A percentile compares a stretch with the other conserved stretches of the same genome.
These are phyloP conservation scores for Byasa hedistus DNA, from an alignment of 2,888 invertebrate genomes.

Conservation along the genomic window DNA sequence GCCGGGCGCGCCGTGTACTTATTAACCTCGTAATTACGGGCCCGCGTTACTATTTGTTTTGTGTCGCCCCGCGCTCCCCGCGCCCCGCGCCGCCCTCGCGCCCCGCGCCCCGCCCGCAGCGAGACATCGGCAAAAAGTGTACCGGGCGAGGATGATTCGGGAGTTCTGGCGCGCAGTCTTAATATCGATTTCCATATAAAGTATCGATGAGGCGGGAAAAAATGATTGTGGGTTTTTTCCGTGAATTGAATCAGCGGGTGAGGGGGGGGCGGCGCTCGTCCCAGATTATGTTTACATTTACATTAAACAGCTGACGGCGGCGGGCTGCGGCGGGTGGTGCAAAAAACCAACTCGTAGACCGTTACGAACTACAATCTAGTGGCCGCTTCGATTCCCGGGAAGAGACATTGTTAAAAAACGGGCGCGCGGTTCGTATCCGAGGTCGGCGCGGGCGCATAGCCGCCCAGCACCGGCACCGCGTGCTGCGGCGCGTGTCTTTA, in stretches of 20 bases:
- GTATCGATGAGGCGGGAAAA: slow-evolving; percentile 35
- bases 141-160: slow-evolving; percentile 69
- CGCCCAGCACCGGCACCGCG: slow-evolving; percentile 30
- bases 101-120: slow-evolving; percentile 24
- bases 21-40: slow-evolving; percentile 75
- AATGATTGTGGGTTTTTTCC: slow-evolving; percentile 36
- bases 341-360: slow-evolving; percentile 58
- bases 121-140: slow-evolving; percentile 60
- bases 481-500: too few relatives aligned
- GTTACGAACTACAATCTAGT: slow-evolving; percentile 75
- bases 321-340: slow-evolving; percentile 37
- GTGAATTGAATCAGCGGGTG: slow-evolving; percentile 22
- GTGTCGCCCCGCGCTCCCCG: slow-evolving; percentile 43
- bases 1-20: slow-evolving; percentile 69
- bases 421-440: slow-evolving; percentile 63
- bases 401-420: slow-evolving; percentile 58
- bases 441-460: slow-evolving; percentile 53
- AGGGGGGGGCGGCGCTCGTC: too few relatives aligned
- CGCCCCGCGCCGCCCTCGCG: not conserved
- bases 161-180: slow-evolving; percentile 54
- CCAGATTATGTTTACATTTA: slow-evolving; percentile 14
- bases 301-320: slow-evolving; percentile 53
- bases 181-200: slow-evolving; percentile 64
- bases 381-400: slow-evolving; percentile 63
- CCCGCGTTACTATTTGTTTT: slow-evolving; percentile 75